A percentile compares a stretch with the other conserved stretches of the same genome.
Conservation (phyloP, 1,140 invertebrate species). For the Kradibia gibbosae region DNA sequence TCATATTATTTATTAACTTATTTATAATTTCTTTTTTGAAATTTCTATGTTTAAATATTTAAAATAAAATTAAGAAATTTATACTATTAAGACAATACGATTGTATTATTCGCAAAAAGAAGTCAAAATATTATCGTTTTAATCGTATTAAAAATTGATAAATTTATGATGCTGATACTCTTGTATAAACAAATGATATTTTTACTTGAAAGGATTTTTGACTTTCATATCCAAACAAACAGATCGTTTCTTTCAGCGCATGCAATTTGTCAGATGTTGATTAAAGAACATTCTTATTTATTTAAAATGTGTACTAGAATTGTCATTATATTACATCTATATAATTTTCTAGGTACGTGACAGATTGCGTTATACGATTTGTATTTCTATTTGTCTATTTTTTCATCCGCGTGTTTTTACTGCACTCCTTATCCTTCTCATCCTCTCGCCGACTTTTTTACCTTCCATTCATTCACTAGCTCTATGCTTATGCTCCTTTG, state of each 20-base stretch:
- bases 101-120: too few relatives aligned
- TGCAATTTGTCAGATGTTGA: not conserved
- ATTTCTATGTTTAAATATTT: too few relatives aligned
- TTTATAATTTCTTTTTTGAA: too few relatives aligned
- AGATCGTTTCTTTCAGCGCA: not conserved
- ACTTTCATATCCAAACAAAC: slow-evolving; percentile 4
- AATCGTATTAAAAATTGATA: not conserved
- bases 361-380: too few relatives aligned
- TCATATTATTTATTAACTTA: too few relatives aligned
- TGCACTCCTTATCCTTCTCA: too few relatives aligned
- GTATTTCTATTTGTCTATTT: not conserved
- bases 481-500: not conserved
- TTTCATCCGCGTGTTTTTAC: not conserved
- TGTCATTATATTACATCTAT: not conserved
- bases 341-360: not conserved
- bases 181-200: not conserved
- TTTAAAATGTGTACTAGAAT: not conserved
- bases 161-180: not conserved
- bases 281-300: not conserved
- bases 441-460: not conserved
- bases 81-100: too few relatives aligned
- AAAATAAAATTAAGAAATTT: too few relatives aligned
- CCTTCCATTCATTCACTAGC: not conserved
- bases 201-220: not conserved
- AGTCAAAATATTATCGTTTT: not conserved